Conservation (phyloP, 2,888 invertebrate species). For the Leptinotarsa tumamoca region DNA sequence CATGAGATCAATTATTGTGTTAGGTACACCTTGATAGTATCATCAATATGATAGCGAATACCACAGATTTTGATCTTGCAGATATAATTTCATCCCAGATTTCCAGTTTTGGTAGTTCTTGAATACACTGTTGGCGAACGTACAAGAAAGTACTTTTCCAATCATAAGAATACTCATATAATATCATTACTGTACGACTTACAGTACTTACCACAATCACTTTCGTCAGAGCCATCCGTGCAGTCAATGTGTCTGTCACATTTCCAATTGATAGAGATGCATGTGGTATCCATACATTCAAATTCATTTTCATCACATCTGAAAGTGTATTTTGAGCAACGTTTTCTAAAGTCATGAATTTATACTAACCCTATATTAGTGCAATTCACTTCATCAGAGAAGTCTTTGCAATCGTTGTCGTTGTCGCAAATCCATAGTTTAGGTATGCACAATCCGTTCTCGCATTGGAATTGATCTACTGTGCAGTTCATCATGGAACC, state of each 20-base stretch:
- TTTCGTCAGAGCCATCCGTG: slow-evolving; percentile 80
- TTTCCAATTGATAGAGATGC: slow-evolving; percentile 78
- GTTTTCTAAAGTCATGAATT: not conserved
- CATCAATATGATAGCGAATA: no score
- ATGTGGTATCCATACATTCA: slow-evolving; percentile 79
- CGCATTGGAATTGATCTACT: slow-evolving; percentile 79
- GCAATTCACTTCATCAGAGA: slow-evolving; percentile 82
- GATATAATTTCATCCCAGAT: no score
- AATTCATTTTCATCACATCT: slow-evolving; percentile 82
- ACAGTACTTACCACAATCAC: slow-evolving; percentile 73
- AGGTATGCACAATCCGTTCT: slow-evolving; percentile 83
- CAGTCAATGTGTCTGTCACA: slow-evolving; percentile 85
- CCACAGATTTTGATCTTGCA: no score
- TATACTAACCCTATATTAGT: slow-evolving; percentile 74
- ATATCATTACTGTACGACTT: no score
- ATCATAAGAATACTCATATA: no score
- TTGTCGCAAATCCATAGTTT: slow-evolving; percentile 80
- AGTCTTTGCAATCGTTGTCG: slow-evolving; percentile 85
- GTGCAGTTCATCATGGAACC: slow-evolving; percentile 73
- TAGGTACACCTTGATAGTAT: no score
- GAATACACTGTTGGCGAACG: not conserved
- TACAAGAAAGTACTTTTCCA: no score
- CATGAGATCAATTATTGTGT: no score
- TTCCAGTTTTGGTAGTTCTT: no score
- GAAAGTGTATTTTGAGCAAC: slow-evolving; percentile 40